Base-by-base conservation (phyloP, 2,888 invertebrate genomes). In the Archips crataeganus region DNA sequence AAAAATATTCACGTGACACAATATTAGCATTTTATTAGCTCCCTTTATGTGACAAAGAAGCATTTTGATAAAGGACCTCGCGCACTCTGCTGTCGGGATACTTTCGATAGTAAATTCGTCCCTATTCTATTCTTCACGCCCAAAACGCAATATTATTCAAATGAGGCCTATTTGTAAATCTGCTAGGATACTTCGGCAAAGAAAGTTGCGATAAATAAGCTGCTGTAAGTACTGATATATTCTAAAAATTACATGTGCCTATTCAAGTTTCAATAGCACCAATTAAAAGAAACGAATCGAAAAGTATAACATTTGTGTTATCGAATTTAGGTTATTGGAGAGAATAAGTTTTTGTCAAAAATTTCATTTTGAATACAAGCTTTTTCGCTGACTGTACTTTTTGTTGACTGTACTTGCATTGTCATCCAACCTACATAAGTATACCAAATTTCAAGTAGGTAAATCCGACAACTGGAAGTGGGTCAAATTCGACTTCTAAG, bases 101-200 rank as follows among this genome's bases (percentile, higher is more conserved):
- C 69, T 73, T 68, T 59, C 59, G 64, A 68, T 64, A 73, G 69
- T 73, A 69, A 69, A 69, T 69, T 64, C 73, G 59, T 63, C 73
- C 63, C 69, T 51, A 45, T 69, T 69, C 63, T 63, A 68, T 59
- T 73, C 59, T 61, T 72, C 34, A 36, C 66, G 49, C 23, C 39
- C 68, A 39, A 47, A 66, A 67, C 63, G 47, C 74, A 45, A 75
- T 68, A 76, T 74, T 76, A 76, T 77, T 77, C 73, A 76, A 75
- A 76, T 77, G 59, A 39, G 59, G 34, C 59, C 64, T 69, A 67
- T 71, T 74, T 71, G 51, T 65, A 70, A 76, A 76, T 76, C 67
- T 62, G 63, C 64, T 65, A 45, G 45, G 54, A 51, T 68, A 64
- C 49, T 65, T 51, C 51, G n/a, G 51, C 23, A 42, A 57, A 57